Base-by-base conservation (phyloP, 2,113 vertebrate genomes). In the Microtus richardsoni region DNA sequence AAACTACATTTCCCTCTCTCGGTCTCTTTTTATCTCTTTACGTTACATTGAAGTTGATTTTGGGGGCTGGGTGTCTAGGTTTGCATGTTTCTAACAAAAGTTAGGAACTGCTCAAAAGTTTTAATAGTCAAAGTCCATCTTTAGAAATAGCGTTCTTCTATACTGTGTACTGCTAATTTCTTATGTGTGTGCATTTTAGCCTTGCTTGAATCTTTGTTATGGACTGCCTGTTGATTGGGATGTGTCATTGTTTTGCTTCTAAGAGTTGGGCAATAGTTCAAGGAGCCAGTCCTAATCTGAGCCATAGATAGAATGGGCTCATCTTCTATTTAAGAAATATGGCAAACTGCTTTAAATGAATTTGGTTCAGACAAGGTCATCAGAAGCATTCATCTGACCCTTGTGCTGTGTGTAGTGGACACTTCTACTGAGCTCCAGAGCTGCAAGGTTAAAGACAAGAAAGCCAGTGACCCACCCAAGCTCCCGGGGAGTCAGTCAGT, bases 281-380 rank as follows among this genome's bases (percentile, higher is more conserved):
- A 96, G 95, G 49, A 96, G 90, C 93, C 91, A 95, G 89, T 94
- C 98, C 58, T 95, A 97, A 96, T 97, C 95, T 95, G 94, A 0
- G 66, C 84, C 74, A 62, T 97, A 97, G 91, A 88, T 97, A 97
- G 93, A 73, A 95, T 97, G 74, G 60, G 39, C 91, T 98, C 97
- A 73, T 85, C 93, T 96, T 97, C 94, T 97, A 84, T 96, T 98
- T 97, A 97, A 93, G 7, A 2, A 98, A 97, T 92, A 93, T 97
- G 91, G 92, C 96, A 94, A 97, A 96, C 90, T 68, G 54, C 97
- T 93, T 83, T 96, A 85, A 96, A 91, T 97, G 91, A 97, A 95
- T 95, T 97, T 95, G 93, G 93, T 96, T 96, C 97, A 85, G 95
- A 82, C 87, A 96, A 95, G 94, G 97, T 97, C 96, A 96, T 93